phyloP scores from a whole-genome alignment of 1,140 invertebrate genomes.

The Periplaneta americana region DNA sequence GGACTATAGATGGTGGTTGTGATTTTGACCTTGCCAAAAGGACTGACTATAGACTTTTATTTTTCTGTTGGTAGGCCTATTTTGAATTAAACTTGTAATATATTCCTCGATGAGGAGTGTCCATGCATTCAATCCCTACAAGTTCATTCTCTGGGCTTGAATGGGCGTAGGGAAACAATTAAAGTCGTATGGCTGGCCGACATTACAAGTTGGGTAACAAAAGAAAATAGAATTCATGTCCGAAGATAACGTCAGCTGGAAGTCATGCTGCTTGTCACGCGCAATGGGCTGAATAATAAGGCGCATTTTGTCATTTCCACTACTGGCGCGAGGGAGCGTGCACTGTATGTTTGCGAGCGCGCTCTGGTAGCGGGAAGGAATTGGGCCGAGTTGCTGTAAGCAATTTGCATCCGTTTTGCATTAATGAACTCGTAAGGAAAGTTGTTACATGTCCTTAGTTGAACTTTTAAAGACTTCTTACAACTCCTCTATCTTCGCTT shows the following conservation, averaged over 20 bases:
- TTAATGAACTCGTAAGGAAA: neutral
- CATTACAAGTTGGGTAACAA: neutral
- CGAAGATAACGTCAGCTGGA: neutral
- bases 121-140: too few relatives aligned
- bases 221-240: neutral
- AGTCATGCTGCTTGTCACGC: neutral
- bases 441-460: neutral
- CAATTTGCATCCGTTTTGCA: neutral
- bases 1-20: too few relatives aligned
- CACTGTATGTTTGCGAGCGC: neutral
- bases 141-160: too few relatives aligned
- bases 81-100: too few relatives aligned
- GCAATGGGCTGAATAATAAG: neutral
- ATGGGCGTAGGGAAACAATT: neutral
- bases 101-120: too few relatives aligned
- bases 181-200: neutral
- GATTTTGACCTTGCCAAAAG: too few relatives aligned
- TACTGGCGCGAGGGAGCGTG: neutral
- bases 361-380: neutral
- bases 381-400: neutral
- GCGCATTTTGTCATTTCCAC: neutral
- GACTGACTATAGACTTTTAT: too few relatives aligned
- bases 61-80: too few relatives aligned
- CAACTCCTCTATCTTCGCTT: neutral
- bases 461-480: neutral